Evolutionary conservation across 2,797 vertebrate species (phyloP), one percentile per base, ranked within the genome.

Genomic region (Myioborus melanocephalus): DNA sequence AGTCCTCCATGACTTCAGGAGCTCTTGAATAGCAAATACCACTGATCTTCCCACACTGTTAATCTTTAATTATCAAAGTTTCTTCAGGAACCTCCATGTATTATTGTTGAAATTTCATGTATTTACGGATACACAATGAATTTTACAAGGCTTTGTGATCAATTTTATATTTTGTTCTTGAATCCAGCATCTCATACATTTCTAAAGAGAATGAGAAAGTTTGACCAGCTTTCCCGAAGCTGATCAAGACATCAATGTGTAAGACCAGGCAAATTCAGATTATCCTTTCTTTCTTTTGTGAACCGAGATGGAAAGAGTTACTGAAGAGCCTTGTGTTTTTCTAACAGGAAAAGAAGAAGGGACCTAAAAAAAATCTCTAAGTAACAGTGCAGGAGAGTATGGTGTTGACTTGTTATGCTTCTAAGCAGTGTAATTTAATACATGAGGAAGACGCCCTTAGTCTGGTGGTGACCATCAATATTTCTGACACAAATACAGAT

Each of bases 391-490:
- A 87, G 87, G 63, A 95, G 56, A 72, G 81, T 71, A 87, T 72
- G 55, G 66, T 92, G 88, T 84, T 96, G 92, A 89, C 89, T 91
- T 91, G 69, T 89, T 94, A 71, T 52, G 27, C 79, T 93, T 94
- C 82, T 77, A 83, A 91, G 80, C 55, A 95, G 92, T 81, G 79
- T 95, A 97, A 97, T 97, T 97, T 94, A 95, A 97, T 94, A 94
- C 30, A 44, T 2, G 10, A 87, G 59, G 92, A 90, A 96, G 87
- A 96, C 8, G 8, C 66, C 93, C 89, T 96, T 90, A 66, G 87
- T 88, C 93, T 91, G 63, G 72, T 93, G 93, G 63, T 94, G 94
- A 85, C 79, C 75, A 87, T 97, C 93, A 95, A 65, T 95, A 93
- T 94, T 96, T 97, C 87, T 95, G 87, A 94, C 76, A 88, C 89